Conservation (phyloP, 2,113 vertebrate genomes). For the Isurus oxyrinchus region DNA sequence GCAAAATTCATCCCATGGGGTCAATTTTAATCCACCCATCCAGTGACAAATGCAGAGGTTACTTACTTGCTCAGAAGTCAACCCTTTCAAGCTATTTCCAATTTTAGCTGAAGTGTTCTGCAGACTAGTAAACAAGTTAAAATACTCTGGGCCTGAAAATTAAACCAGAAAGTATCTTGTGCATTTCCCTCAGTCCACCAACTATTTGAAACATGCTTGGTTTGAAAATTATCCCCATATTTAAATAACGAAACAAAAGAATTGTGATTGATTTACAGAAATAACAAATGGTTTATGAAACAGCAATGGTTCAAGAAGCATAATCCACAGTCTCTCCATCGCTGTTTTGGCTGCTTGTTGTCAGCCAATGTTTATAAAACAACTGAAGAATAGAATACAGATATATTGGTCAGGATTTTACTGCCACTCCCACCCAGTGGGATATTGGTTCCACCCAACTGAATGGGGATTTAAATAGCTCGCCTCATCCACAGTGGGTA, state of each 20-base stretch:
- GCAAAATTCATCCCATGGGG: background rate
- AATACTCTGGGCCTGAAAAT: background rate
- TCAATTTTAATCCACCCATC: background rate
- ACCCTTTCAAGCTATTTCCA: background rate
- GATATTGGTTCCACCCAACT: too few relatives aligned
- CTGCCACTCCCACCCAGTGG: too few relatives aligned
- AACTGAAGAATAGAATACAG: background rate
- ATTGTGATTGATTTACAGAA: background rate
- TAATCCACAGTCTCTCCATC: background rate
- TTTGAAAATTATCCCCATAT: background rate
- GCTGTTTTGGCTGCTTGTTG: background rate
- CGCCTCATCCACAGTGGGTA: too few relatives aligned
- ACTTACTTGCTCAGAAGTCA: background rate
- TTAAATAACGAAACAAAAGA: background rate
- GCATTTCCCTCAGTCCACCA: background rate
- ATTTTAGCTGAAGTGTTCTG: background rate
- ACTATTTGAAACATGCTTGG: background rate
- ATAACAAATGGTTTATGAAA: background rate
- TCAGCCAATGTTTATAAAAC: background rate
- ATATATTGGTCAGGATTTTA: background rate
- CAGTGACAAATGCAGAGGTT: background rate
- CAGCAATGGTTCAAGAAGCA: background rate
- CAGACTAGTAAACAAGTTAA: background rate
- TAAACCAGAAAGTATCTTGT: background rate
- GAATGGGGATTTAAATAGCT: too few relatives aligned